phyloP scores from a whole-genome alignment of 1,140 invertebrate genomes.

The Augochlora pura region DNA sequence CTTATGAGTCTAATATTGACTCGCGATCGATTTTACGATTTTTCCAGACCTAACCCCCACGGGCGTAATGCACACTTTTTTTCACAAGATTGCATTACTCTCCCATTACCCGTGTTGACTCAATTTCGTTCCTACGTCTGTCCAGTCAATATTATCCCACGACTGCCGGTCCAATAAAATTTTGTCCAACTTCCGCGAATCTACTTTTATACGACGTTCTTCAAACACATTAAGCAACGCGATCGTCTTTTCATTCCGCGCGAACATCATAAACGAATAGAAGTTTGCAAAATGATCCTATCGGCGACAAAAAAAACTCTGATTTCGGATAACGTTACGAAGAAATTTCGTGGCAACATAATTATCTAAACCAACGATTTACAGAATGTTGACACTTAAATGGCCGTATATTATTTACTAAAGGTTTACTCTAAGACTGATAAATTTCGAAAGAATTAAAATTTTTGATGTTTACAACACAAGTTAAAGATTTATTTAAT shows the following conservation, averaged over 20 bases:
- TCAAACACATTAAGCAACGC: constrained; percentile 28
- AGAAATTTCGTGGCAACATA: no score
- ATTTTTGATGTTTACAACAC: no score
- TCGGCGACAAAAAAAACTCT: no score
- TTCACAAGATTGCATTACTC: constrained; percentile 38
- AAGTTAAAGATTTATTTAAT: no score
- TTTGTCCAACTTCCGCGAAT: constrained; percentile 36
- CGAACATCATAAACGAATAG: constrained; percentile 2
- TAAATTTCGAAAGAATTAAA: no score
- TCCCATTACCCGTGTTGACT: constrained; percentile 45
- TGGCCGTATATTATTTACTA: no score
- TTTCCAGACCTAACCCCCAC: not conserved
- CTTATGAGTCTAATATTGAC: constrained; percentile 13
- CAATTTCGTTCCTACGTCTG: constrained; percentile 43
- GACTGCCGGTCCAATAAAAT: constrained; percentile 35
- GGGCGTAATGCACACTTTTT: constrained; percentile 12
- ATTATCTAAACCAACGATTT: no score
- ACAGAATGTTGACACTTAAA: no score
- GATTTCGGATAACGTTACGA: no score
- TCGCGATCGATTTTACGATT: constrained; percentile 35
- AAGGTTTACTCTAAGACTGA: no score
- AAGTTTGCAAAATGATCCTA: not conserved
- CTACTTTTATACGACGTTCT: constrained; percentile 20
- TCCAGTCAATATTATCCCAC: constrained; percentile 38
- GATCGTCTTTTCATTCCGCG: not conserved